These are phyloP conservation scores for Andrena praecox DNA, from an alignment of 2,888 invertebrate species.

Conservation along the genomic window DNA sequence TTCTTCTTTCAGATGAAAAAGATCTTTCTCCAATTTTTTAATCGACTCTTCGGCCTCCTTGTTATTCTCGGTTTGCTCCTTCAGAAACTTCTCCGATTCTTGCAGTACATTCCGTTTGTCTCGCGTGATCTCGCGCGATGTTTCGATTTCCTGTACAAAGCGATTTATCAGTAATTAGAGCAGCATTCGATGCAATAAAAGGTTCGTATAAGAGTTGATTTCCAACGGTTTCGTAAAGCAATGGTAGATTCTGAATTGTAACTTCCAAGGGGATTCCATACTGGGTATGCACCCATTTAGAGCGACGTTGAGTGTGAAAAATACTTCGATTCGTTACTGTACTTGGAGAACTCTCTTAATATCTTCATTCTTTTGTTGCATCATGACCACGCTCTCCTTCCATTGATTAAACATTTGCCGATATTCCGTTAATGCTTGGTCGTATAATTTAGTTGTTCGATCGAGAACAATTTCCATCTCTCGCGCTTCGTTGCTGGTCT, in stretches of 20 bases:
- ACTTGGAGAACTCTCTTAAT: slow-evolving; percentile 86
- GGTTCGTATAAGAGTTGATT: background rate
- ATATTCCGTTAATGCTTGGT: slow-evolving; percentile 88
- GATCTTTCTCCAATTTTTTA: slow-evolving; percentile 82
- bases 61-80: slow-evolving; percentile 88
- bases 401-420: slow-evolving; percentile 90
- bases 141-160: slow-evolving; percentile 86
- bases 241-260: background rate
- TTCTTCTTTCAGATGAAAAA: slow-evolving; percentile 82
- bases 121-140: slow-evolving; percentile 85
- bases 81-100: slow-evolving; percentile 88
- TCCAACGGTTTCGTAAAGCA: background rate
- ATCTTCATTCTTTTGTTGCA: slow-evolving; percentile 89
- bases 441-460: slow-evolving; percentile 85
- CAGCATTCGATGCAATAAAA: background rate
- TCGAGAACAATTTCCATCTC: slow-evolving; percentile 87
- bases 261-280: too few relatives aligned
- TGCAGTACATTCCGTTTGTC: slow-evolving; percentile 86
- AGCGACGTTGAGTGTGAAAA: background rate
- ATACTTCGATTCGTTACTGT: slow-evolving; percentile 73
- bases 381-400: slow-evolving; percentile 89
- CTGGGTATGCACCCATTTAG: too few relatives aligned
- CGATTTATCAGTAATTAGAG: slow-evolving; percentile 4
- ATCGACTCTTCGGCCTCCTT: slow-evolving; percentile 85
- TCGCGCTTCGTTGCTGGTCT: slow-evolving; percentile 86